phyloP scores from a whole-genome alignment of 2,888 invertebrate genomes.

The Agrochola lota region DNA sequence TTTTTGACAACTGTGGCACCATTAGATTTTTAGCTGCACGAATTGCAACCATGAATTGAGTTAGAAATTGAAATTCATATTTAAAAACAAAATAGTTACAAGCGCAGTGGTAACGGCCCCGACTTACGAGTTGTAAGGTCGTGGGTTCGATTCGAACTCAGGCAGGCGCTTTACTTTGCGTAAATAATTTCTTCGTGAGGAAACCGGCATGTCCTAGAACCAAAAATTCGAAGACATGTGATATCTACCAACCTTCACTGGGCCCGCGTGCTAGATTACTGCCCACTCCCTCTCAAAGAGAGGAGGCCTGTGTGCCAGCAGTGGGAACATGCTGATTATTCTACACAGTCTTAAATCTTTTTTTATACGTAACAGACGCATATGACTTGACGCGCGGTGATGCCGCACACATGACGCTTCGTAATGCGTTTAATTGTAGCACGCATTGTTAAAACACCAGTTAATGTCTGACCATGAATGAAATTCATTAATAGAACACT shows the following conservation, averaged over 20 bases:
- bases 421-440: constrained; percentile 26
- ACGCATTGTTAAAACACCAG: constrained; percentile 15
- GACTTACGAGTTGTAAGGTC: too few species aligned
- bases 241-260: too few species aligned
- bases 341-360: background rate
- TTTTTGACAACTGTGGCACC: background rate
- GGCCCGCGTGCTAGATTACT: too few species aligned
- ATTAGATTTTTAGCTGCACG: background rate
- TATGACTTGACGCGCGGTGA: background rate
- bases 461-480: constrained; percentile 43
- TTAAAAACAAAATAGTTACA: background rate
- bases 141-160: too few species aligned
- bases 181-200: too few species aligned
- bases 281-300: too few species aligned
- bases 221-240: too few species aligned
- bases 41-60: background rate
- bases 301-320: too few species aligned
- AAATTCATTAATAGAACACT: constrained; percentile 37
- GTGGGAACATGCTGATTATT: too few species aligned
- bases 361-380: background rate
- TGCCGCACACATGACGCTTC: background rate
- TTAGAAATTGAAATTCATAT: background rate
- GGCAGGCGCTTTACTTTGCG: too few species aligned
- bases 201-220: too few species aligned
- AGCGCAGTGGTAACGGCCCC: too few species aligned